A percentile compares a stretch with the other conserved stretches of the same genome.
phyloP scores from a whole-genome alignment of 2,888 invertebrate species.

The Hypsopygia costalis region DNA sequence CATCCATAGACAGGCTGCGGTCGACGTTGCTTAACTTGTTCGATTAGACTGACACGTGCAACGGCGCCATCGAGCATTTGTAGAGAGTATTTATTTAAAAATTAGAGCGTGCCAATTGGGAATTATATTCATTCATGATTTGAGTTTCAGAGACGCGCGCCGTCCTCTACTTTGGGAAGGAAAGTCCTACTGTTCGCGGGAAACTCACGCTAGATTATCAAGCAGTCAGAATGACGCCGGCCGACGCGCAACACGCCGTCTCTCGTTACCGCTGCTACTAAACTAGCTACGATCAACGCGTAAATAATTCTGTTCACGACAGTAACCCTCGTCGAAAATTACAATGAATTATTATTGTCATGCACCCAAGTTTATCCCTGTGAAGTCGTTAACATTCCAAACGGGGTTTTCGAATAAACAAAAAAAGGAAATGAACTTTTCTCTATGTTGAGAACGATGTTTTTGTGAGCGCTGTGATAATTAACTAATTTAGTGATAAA shows the following conservation, averaged over 20 bases:
- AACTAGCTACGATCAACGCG: constrained; percentile 27
- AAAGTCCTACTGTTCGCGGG: background rate
- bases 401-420: constrained; percentile 26
- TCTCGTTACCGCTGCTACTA: constrained; percentile 20
- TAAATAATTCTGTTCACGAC: constrained; percentile 43
- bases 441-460: too few species aligned
- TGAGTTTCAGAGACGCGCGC: background rate
- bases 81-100: too few species aligned
- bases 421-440: constrained; percentile 27
- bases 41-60: too few species aligned
- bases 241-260: constrained; percentile 44
- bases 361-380: constrained; percentile 29
- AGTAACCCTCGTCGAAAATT: constrained; percentile 32
- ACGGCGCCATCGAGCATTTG: too few species aligned
- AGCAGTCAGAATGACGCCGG: constrained; percentile 52
- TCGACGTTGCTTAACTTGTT: too few species aligned
- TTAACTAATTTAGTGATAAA: constrained; percentile 28
- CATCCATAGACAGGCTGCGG: too few species aligned
- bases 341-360: constrained; percentile 42
- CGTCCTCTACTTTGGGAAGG: background rate
- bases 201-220: constrained; percentile 3
- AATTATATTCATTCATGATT: too few species aligned
- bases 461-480: constrained; percentile 35
- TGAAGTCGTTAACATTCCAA: constrained; percentile 29
- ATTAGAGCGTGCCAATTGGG: too few species aligned